Conservation (phyloP, 2,888 invertebrate genomes). For the Cepaea hortensis region DNA sequence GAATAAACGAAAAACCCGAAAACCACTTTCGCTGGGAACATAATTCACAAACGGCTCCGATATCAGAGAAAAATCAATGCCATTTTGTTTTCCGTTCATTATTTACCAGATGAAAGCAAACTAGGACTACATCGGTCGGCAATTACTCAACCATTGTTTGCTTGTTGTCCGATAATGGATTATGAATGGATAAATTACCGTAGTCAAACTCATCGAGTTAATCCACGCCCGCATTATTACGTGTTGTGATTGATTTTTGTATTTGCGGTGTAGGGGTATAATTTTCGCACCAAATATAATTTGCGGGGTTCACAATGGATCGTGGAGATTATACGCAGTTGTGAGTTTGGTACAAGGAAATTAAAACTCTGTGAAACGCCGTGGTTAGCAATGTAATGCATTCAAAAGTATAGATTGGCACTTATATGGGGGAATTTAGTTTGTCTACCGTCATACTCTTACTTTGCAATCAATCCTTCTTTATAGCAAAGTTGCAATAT, state of each 20-base stretch:
- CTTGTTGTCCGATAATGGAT: neutral
- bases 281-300: neutral
- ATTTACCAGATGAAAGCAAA: slow-evolving; percentile 9
- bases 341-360: too few relatives aligned
- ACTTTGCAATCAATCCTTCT: too few relatives aligned
- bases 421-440: too few relatives aligned
- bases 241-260: neutral
- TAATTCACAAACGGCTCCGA: neutral
- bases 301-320: neutral
- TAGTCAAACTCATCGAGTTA: neutral
- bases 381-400: too few relatives aligned
- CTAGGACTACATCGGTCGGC: slow-evolving; percentile 5
- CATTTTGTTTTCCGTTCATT: neutral
- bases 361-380: too few relatives aligned
- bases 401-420: too few relatives aligned
- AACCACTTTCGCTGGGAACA: too few relatives aligned
- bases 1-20: too few relatives aligned
- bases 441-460: too few relatives aligned
- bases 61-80: neutral
- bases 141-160: slow-evolving; percentile 22
- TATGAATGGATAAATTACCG: slow-evolving; percentile 12
- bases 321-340: neutral
- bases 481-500: too few relatives aligned
- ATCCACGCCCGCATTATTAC: neutral
- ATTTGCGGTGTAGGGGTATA: neutral